Base-by-base conservation (phyloP, 2,888 invertebrate genomes). In the Cephus spinipes region DNA sequence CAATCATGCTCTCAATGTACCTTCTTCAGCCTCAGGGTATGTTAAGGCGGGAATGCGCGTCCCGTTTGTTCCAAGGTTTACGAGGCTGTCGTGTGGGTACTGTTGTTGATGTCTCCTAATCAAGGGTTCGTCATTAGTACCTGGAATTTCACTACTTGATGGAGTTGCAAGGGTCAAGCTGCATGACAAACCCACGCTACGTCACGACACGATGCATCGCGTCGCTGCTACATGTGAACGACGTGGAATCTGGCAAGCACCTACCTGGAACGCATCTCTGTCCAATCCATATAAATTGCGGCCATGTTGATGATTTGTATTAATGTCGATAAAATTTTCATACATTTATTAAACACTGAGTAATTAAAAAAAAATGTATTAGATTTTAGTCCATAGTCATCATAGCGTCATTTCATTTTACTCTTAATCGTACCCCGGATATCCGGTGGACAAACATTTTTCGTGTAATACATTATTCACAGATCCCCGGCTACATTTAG, bases 1-100 rank as follows among this genome's bases (percentile, higher is more conserved):
- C 55, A 55, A 55, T 9, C 9, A 55, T 40, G 23, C 9, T 55
- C 79, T 82, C 78, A 77, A 80, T 80, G 81, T 80, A 82, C 80
- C 80, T 80, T 80, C 81, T 69, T 78, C 81, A 15, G 71, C 32
- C 71, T 31, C 12, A 4, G 69, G n/a, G 76, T 12, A 36, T 35
- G 15, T 12, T 33, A 12, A 36, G 33, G 30, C 23, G 74, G 12
- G 74, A 35, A 74, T 74, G 74, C 35, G 23, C 36, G 12, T 74
- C 74, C 74, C 74, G 74, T 74, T 74, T 31, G 74, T 36, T 35
- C 35, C 34, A 33, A 74, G 35, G 15, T 74, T 74, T 74, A 74
- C 74, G 74, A 74, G n/a, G 34, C 35, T 30, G 74, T 74, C 74
- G 74, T 30, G 23, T 36, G 74, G 36, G n/a, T 74, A 36, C 74